Base-by-base conservation (phyloP, 2,888 invertebrate species). In the Dryocosmus kuriphilus region DNA sequence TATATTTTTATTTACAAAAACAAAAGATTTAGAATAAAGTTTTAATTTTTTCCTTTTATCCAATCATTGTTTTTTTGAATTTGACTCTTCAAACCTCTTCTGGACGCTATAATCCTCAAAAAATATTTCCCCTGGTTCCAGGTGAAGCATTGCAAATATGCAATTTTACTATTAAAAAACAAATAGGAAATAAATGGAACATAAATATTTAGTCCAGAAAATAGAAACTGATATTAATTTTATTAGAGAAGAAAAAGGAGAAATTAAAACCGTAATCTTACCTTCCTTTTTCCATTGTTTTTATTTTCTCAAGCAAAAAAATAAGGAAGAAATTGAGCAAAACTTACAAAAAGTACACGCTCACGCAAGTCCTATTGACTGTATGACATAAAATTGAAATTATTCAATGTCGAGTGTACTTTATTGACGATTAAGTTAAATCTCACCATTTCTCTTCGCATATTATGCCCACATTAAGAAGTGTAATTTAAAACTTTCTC, bases 41-140 rank as follows among this genome's bases (percentile, higher is more conserved):
- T 97, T 97, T 77, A 97, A 92, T n/a, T n/a, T 76, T 97, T 94
- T 22, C 97, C 97, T 88, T 95, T 94, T 82, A 93, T 93, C 87
- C 93, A 93, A 83, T 93, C 93, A 83, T 87, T 90, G 85, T n/a
- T 93, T 92, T 77, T 92, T 92, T 46, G 92, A 92, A 83, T 91
- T 89, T 75, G 78, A 19, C 74, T 86, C 80, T 22, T 84, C 30
- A 8, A 82, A 86, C 81, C 82, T 91, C 89, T 86, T 89, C 82
- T 83, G 93, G 80, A 95, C 96, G 85, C 96, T 96, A 89, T 95
- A 97, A 92, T 97, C 97, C 92, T 97, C 97, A 92, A 97, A 97
- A 92, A 97, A 97, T 85, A 97, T 96, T 93, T 98, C 98, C 76
- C 97, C 97, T 9, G 97, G 97, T 89, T 97, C 97, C 85, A 98